Base-by-base conservation (phyloP, 2,113 vertebrate genomes). In the Myocastor coypus region DNA sequence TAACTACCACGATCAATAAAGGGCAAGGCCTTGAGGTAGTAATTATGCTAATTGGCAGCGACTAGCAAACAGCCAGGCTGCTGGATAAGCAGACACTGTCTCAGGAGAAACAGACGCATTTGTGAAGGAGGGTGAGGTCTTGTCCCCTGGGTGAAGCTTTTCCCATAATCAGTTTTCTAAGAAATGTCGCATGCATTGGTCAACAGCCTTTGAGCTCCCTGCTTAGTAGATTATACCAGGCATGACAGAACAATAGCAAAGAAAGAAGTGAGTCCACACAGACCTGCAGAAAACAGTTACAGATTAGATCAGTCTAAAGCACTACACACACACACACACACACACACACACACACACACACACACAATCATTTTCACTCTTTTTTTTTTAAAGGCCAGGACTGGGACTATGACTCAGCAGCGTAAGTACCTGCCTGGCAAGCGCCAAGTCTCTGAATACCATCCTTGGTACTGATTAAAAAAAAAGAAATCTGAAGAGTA, bases 1-100 rank as follows among this genome's bases (percentile, higher is more conserved):
- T 90, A 64, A 66, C 61, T 93, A 94, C 34, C 61, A 63, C 61
- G n/a, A 94, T 97, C 96, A 68, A 97, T 97, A 94, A 96, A 98
- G 95, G 94, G 86, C 89, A 94, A 83, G 95, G 94, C 94, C 91
- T 96, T 64, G 86, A 95, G 83, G 83, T 63, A 92, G 94, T 96
- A 97, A 96, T 94, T 94, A 91, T 94, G 93, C 52, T 92, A 97
- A 96, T 92, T 95, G 84, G 55, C 55, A 97, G 78, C 40, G 90
- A 57, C 11, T 83, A 78, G 92, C 50, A 97, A 98, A 80, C 89
- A 86, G 86, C 73, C 89, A 81, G 78, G 37, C 73, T 77, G 26
- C 32, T 6, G 84, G 68, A 71, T 78, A 96, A 97, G 55, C 40
- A 22, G 10, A 24, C 68, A 92, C 82, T 12, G 13, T 61, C 93